A percentile compares a stretch with the other conserved stretches of the same genome.
phyloP scores from a whole-genome alignment of 2,113 vertebrate genomes.

The Peucedramus taeniatus region DNA sequence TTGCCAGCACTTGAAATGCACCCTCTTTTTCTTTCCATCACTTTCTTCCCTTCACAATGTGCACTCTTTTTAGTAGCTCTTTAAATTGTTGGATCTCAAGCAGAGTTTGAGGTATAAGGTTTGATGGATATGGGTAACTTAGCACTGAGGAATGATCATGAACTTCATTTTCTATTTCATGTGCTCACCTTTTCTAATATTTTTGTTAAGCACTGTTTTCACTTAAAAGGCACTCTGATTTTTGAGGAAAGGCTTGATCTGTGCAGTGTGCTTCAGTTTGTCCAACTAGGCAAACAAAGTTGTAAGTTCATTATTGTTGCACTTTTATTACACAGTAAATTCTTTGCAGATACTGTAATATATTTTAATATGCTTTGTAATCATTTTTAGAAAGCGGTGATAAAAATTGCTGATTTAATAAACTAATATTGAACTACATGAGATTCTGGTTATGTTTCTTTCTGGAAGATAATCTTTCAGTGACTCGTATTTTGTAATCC shows the following conservation, averaged over 20 bases:
- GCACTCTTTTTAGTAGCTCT: not conserved
- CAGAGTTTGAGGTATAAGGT: not conserved
- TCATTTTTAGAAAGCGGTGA: slow-evolving; percentile 32
- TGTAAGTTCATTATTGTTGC: slow-evolving; percentile 35
- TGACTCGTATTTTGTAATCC: not conserved
- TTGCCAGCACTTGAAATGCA: not conserved
- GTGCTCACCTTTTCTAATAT: not conserved
- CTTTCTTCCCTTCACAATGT: not conserved
- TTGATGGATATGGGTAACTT: not conserved
- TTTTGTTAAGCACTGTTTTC: slow-evolving; percentile 19
- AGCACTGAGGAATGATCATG: not conserved
- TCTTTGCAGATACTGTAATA: slow-evolving; percentile 55
- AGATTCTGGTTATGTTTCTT: not conserved
- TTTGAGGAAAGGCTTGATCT: slow-evolving; percentile 11
- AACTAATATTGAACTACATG: slow-evolving; percentile 44
- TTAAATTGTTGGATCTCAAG: not conserved
- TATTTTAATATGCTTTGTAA: slow-evolving; percentile 68
- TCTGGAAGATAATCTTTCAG: not conserved
- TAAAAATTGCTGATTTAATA: slow-evolving; percentile 55
- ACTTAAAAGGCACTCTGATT: not conserved
- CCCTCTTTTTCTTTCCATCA: not conserved
- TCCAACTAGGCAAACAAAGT: not conserved
- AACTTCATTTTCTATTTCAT: not conserved
- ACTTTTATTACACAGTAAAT: slow-evolving; percentile 43
- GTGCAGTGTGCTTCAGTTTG: slow-evolving; percentile 3